phyloP scores from a whole-genome alignment of 2,888 invertebrate species.

The Adelognathus sp. region DNA sequence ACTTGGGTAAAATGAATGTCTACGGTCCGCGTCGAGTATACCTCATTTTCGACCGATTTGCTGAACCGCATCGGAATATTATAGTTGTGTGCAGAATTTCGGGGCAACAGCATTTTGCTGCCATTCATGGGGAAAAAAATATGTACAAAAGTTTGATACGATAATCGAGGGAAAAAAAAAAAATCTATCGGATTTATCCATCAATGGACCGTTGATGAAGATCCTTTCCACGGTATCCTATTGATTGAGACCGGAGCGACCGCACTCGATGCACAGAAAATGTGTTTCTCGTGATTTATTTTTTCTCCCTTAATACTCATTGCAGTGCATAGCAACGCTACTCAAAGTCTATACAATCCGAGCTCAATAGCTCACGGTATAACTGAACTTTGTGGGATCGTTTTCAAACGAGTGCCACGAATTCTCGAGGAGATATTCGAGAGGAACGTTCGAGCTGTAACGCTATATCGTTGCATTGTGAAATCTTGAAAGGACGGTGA shows the following conservation, averaged over 20 bases:
- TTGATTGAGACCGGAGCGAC: conserved; percentile 7
- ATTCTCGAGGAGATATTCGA: not conserved
- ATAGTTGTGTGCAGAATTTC: no score
- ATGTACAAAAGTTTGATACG: no score
- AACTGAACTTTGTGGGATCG: not conserved
- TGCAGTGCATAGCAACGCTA: not conserved
- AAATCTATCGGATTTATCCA: not conserved
- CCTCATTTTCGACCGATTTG: not conserved
- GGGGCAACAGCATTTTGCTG: no score
- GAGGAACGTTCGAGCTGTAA: conserved; percentile 18
- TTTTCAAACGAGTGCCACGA: conserved; percentile 2
- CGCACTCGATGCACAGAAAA: not conserved
- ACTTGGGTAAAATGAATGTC: conserved; percentile 42
- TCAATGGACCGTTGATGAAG: not conserved
- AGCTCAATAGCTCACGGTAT: not conserved
- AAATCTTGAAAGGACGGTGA: conserved; percentile 45
- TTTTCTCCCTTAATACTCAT: not conserved
- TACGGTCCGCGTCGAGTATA: conserved; percentile 38
- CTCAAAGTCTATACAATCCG: not conserved
- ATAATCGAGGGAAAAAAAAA: no score
- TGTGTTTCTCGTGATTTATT: not conserved
- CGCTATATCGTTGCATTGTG: conserved; percentile 46
- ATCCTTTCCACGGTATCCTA: not conserved
- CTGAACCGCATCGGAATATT: not conserved
- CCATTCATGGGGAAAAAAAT: no score